Percentiles rank a stretch among this genome's conserved stretches.
Evolutionary conservation across 2,113 vertebrate genomes (phyloP).

Genomic region (Apeltes quadracus): DNA sequence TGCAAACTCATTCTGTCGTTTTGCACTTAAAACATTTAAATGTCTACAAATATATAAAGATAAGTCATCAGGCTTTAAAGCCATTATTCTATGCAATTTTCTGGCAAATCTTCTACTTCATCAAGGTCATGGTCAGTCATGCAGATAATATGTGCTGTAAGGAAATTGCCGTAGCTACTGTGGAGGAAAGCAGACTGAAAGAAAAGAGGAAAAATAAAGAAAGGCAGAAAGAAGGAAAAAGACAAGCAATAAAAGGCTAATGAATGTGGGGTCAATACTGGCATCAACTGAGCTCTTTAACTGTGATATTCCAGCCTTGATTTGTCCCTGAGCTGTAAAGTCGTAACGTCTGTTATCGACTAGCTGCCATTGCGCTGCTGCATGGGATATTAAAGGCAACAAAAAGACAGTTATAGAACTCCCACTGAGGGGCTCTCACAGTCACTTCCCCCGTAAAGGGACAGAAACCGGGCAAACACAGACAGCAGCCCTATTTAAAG

Average conservation of each 20-base stretch:
- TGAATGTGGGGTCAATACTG: conserved; percentile 61
- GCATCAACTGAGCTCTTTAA: conserved; percentile 62
- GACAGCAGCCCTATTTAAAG: too few relatives aligned
- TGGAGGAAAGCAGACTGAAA: neutral
- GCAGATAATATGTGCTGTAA: conserved; percentile 5
- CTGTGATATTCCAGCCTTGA: conserved; percentile 64
- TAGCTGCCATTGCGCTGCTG: conserved; percentile 57
- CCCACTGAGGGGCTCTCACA: conserved; percentile 40
- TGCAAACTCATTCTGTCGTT: neutral
- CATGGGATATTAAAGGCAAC: conserved; percentile 52
- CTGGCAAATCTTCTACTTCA: neutral
- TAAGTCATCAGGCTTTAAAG: conserved; percentile 32
- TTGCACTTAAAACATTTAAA: conserved; percentile 3
- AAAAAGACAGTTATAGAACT: conserved; percentile 43
- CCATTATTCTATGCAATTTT: conserved; percentile 12
- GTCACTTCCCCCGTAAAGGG: conserved; percentile 58
- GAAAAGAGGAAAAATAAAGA: neutral
- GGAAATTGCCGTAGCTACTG: neutral
- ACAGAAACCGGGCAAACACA: conserved; percentile 51
- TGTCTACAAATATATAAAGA: conserved; percentile 15
- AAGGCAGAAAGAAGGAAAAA: conserved; percentile 12
- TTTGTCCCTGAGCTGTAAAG: conserved; percentile 63
- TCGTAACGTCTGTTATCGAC: conserved; percentile 64
- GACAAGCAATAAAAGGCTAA: conserved; percentile 42
- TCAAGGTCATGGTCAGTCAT: conserved; percentile 27